phyloP scores from a whole-genome alignment of 2,113 vertebrate genomes.

The Indri indri region DNA sequence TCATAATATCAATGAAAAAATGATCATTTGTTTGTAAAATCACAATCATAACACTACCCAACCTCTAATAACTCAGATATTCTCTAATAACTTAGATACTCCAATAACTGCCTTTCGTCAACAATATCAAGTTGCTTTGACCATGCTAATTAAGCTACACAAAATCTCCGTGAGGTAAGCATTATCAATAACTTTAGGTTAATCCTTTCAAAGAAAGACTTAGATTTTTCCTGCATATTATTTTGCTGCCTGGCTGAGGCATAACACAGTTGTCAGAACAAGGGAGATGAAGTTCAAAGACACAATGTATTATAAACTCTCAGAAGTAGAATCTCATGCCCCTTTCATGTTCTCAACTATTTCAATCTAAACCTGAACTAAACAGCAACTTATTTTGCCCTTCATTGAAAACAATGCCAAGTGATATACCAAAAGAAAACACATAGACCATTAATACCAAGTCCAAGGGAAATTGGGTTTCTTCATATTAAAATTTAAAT shows the following conservation, averaged over 20 bases:
- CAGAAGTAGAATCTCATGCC: background rate
- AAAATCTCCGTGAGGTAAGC: constrained; percentile 14
- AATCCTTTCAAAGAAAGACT: constrained; percentile 12
- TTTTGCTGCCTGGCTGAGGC: background rate
- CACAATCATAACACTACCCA: background rate
- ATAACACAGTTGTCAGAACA: background rate
- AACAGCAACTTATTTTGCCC: background rate
- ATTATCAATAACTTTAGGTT: constrained; percentile 26
- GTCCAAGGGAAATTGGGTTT: background rate
- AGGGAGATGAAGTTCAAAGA: constrained; percentile 24
- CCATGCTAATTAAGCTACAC: constrained; percentile 25
- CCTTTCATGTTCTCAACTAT: constrained; percentile 22
- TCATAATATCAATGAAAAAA: constrained; percentile 44
- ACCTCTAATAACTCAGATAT: constrained; percentile 24
- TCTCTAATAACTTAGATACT: too few relatives aligned
- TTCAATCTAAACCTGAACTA: constrained; percentile 23
- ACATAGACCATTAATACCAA: background rate
- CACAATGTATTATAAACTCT: background rate
- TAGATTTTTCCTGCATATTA: background rate
- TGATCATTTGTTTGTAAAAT: background rate
- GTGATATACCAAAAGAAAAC: constrained; percentile 8
- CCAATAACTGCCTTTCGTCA: constrained; percentile 19
- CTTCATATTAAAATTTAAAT: background rate
- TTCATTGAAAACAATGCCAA: constrained; percentile 38
- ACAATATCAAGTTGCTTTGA: background rate